phyloP scores from a whole-genome alignment of 2,797 vertebrate species.

The Lindbergichthys nudifrons region DNA sequence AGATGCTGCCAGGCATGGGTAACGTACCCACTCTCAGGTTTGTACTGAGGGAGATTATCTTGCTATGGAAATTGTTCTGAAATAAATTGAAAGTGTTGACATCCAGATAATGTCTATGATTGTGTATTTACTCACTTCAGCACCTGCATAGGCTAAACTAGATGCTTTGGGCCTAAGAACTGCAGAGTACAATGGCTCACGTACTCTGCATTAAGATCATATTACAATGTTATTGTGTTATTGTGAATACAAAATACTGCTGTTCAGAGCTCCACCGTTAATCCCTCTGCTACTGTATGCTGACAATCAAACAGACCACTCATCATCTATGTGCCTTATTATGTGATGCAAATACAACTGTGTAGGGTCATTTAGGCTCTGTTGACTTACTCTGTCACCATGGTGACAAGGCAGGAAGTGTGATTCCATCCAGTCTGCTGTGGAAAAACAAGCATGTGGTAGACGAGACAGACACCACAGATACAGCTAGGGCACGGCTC shows the following conservation, averaged over 20 bases:
- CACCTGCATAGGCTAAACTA: conserved; percentile 6
- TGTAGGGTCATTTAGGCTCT: conserved; percentile 63
- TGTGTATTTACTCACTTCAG: conserved; percentile 12
- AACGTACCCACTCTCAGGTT: not conserved
- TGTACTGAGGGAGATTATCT: not conserved
- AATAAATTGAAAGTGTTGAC: conserved; percentile 18
- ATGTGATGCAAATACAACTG: conserved; percentile 67
- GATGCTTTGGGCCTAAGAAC: not conserved
- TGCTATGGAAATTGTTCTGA: not conserved
- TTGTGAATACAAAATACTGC: conserved; percentile 18
- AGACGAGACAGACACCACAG: conserved; percentile 39
- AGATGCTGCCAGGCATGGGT: conserved; percentile 18
- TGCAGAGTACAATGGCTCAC: not conserved
- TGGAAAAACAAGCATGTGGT: conserved; percentile 72
- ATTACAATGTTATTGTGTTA: conserved; percentile 30
- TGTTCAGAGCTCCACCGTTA: conserved; percentile 21
- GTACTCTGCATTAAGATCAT: conserved; percentile 27
- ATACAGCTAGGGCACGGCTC: not conserved
- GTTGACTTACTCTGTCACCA: conserved; percentile 73
- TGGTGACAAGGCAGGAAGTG: conserved; percentile 71
- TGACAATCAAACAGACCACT: conserved; percentile 23
- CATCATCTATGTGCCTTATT: conserved; percentile 49
- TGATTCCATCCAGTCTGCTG: conserved; percentile 51
- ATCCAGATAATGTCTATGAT: conserved; percentile 2
- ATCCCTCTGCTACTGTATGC: conserved; percentile 34